A percentile compares a stretch with the other conserved stretches of the same genome.
Conservation (phyloP, 2,797 vertebrate species). For the Pseudotriccus pelzelni region DNA sequence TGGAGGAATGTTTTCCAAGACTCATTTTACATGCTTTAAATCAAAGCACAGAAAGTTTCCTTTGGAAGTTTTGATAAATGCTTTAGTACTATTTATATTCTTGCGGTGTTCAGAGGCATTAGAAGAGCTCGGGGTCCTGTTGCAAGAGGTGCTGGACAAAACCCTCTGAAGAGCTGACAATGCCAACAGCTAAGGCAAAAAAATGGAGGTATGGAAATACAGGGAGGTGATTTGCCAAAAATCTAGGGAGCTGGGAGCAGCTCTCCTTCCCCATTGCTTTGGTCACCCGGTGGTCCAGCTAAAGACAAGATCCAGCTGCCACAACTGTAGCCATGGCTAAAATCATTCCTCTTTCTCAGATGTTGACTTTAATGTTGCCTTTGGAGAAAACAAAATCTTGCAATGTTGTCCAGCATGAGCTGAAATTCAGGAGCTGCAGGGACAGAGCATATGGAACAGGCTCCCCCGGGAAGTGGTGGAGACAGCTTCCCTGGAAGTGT, state of each 20-base stretch:
- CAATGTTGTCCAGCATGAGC: fast-evolving
- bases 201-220: not conserved
- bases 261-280: not conserved
- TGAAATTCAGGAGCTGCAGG: not conserved
- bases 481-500: not conserved
- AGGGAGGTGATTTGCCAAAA: not conserved
- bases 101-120: not conserved
- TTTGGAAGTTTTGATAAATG: conserved; percentile 42
- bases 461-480: not conserved
- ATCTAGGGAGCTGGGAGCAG: not conserved
- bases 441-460: not conserved
- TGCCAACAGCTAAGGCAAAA: not conserved
- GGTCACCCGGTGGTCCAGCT: not conserved
- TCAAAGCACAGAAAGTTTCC: conserved; percentile 30
- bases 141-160: not conserved
- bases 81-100: conserved; percentile 15
- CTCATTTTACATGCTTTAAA: conserved; percentile 41
- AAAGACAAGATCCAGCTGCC: not conserved
- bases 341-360: not conserved
- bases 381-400: not conserved
- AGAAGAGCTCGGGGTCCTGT: not conserved
- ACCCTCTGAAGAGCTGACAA: not conserved
- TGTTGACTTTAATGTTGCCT: not conserved
- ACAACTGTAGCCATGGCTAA: not conserved
- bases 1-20: conserved; percentile 42